phyloP scores from a whole-genome alignment of 2,888 invertebrate species.

The Brassicogethes aeneus region DNA sequence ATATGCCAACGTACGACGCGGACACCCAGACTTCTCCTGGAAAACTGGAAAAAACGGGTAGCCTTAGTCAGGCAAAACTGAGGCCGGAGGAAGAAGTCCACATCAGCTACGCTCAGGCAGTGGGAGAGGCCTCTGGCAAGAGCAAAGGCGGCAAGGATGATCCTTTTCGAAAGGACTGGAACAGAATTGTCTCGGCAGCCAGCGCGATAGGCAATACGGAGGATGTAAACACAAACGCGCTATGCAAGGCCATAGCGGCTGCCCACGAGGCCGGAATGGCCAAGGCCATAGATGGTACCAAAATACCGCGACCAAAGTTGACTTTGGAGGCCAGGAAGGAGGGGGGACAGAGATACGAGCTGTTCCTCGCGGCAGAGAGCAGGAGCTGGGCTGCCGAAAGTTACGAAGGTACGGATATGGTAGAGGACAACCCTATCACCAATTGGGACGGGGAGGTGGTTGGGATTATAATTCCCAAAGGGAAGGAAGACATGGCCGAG shows the following conservation, averaged over 20 bases:
- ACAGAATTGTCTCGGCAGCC: not conserved
- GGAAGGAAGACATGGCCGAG: not conserved
- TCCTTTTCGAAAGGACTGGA: not conserved
- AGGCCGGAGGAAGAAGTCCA: too few relatives aligned
- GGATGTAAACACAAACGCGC: not conserved
- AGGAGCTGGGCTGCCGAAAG: not conserved
- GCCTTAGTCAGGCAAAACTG: too few relatives aligned
- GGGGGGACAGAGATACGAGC: not conserved
- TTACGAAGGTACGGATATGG: not conserved
- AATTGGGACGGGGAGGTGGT: constrained; percentile 1
- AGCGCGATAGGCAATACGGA: not conserved
- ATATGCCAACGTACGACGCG: too few relatives aligned
- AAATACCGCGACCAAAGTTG: not conserved
- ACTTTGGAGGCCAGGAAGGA: not conserved
- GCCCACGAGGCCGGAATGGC: constrained; percentile 1
- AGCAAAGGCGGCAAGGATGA: too few relatives aligned
- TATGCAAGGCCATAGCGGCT: not conserved
- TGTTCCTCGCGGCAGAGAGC: not conserved
- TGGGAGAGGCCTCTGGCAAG: too few relatives aligned
- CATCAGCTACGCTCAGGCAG: too few relatives aligned
- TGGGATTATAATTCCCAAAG: not conserved
- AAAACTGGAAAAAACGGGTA: too few relatives aligned
- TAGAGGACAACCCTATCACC: not conserved
- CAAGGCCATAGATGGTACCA: not conserved
- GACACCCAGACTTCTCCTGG: too few relatives aligned